These are phyloP conservation scores for Drosophila azteca DNA, from an alignment of 1,140 invertebrate species.

Conservation along the genomic window DNA sequence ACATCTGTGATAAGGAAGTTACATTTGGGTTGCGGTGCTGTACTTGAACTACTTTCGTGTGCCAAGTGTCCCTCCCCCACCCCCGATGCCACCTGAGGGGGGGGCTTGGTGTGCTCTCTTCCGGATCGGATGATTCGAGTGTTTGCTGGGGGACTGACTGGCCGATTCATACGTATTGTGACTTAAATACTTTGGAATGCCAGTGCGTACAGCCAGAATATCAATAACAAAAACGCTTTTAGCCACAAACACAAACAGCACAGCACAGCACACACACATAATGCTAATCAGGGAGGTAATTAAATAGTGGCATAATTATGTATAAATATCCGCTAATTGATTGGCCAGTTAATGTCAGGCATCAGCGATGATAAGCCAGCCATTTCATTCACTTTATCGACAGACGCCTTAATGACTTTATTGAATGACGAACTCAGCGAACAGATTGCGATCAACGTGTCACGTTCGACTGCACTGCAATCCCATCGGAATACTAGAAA, in stretches of 20 bases:
- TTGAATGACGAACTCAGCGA: constrained; percentile 19
- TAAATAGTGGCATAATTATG: constrained; percentile 70
- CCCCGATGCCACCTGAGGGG: too few relatives aligned
- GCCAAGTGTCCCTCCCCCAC: neutral
- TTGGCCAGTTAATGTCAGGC: constrained; percentile 55
- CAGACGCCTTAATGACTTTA: constrained; percentile 58
- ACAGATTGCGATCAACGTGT: constrained; percentile 58
- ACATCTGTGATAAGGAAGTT: constrained; percentile 52
- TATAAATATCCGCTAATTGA: constrained; percentile 73
- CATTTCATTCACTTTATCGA: constrained; percentile 9
- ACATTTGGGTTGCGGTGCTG: constrained; percentile 35
- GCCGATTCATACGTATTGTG: constrained; percentile 55
- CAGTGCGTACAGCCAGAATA: constrained; percentile 52
- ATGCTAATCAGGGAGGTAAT: constrained; percentile 56
- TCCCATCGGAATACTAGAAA: neutral
- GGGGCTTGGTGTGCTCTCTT: constrained; percentile 8
- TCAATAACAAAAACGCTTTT: constrained; percentile 48
- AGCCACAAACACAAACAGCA: constrained; percentile 14
- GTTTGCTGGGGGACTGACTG: constrained; percentile 12
- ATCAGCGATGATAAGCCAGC: constrained; percentile 50
- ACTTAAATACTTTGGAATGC: constrained; percentile 72
- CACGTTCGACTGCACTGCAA: constrained; percentile 26
- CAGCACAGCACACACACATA: constrained; percentile 4
- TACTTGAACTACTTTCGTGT: constrained; percentile 51
- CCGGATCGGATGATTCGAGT: constrained; percentile 18